Base-by-base conservation (phyloP, 2,888 invertebrate species). In the Bugulina stolonifera region DNA sequence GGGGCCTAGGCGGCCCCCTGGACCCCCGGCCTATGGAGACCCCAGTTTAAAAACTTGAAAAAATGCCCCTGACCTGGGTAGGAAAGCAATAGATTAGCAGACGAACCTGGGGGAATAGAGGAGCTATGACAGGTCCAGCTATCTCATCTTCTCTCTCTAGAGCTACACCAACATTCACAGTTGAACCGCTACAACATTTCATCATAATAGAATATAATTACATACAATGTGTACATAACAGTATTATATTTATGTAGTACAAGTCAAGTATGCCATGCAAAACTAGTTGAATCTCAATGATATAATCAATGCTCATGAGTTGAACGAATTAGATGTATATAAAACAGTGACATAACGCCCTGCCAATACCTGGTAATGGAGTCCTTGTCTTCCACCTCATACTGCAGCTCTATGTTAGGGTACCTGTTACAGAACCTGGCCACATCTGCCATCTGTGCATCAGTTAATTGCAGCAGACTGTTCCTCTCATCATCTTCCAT, bases 371-470 rank as follows among this genome's bases (percentile, higher is more conserved):
- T 83, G 55, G 85, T 87, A 79, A 94, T 88, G 74, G 87, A 87
- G 74, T 93, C 91, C 79, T 91, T 91, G 74, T 92, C 91, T 72
- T 90, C 86, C 1, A 98, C 91, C 85, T 97, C 93, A 78, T 94
- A 96, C 0, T 90, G 91, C 81, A 98, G 89, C 82, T 99, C 98
- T 75, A 99, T 98, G 83, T 98, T 97, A 0, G 99, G 99, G 85
- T 99, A 99, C 73, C 97, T 88, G 87, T 99, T 99, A 84, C 98
- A 99, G 88, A 99, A 99, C 54, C 93, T 88, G 0, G 98, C 99
- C 0, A 99, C 98, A 83, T 99, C 99, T 0, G 93, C 93, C 92
- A 98, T 94, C 87, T 99, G 93, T 0, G 88, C 82, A 73, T 95
- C 91, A 0, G 89, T 89, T 79, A 88, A 80, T 75, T 85, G 81